Evolutionary conservation across 2,113 vertebrate genomes (phyloP), one percentile per base, ranked within the genome.

Genomic region (Pedetes capensis): DNA sequence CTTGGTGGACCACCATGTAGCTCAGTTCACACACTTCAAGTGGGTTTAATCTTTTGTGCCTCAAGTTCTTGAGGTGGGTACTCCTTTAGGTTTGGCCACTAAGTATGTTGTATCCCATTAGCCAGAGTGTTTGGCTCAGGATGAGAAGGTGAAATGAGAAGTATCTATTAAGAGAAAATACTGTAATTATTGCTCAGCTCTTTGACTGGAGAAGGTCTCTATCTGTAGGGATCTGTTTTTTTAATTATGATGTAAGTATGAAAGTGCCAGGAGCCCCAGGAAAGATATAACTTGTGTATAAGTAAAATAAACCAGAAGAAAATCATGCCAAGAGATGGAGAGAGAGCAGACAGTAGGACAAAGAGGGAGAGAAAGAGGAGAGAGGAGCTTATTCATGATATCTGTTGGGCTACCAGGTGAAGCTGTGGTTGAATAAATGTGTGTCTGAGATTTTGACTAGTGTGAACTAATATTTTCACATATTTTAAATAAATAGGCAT

Each of bases 331-430:
- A 82, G 9, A 93, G 9, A 37, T 3, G 22, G 39, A 27, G 9
- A 44, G 25, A 68, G 16, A 34, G 51, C 34, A 2, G 39, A 18
- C 22, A 47, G 29, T 44, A 7, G 44, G 32, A 3, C 16, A 69
- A 5, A 5, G 20, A 5, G 5, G 10, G 7, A n/a, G 6, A 55
- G 55, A 55, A 12, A 32, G 18, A 64, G 39, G 18, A 64, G 39
- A 29, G 42, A 51, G 23, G 49, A 20, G 32, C 22, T 9, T 2
- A 32, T 0, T 55, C 1, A 12, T 0, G 1, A 22, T 23, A 53
- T 44, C 32, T 72, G 12, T 1, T 10, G 49, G 42, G 11, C 51
- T 68, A 3, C 13, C 14, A 72, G 42, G 51, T 17, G 47, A 2
- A 23, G 18, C 11, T 47, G 9, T n/a, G 20, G n/a, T 68, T 8